These are phyloP conservation scores for Drymodes brunneopygia DNA, from an alignment of 2,113 vertebrate species.

Conservation along the genomic window DNA sequence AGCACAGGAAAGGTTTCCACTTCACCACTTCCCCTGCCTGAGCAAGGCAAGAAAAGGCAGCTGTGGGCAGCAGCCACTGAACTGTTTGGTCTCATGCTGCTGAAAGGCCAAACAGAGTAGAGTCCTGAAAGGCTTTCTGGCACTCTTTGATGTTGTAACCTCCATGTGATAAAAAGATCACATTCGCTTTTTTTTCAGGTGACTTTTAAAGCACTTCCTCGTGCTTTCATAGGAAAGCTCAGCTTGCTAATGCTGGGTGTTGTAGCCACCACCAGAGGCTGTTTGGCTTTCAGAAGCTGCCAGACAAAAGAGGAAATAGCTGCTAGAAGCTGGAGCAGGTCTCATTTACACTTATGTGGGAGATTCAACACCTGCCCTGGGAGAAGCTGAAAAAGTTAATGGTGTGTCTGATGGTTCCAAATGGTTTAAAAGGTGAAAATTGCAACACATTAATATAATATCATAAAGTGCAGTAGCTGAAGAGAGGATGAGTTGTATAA, in stretches of 20 bases:
- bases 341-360: not conserved
- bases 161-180: slow-evolving; percentile 16
- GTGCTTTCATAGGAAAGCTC: not conserved
- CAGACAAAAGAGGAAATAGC: not conserved
- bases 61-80: not conserved
- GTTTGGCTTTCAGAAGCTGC: slow-evolving; percentile 2
- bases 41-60: not conserved
- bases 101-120: not conserved
- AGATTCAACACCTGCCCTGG: not conserved
- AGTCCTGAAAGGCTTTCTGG: not conserved
- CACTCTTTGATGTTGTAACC: not conserved
- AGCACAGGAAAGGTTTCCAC: not conserved
- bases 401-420: not conserved
- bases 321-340: not conserved
- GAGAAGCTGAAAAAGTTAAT: not conserved
- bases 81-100: not conserved
- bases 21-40: not conserved
- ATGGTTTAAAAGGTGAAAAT: not conserved
- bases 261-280: not conserved
- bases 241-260: not conserved
- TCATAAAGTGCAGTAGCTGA: not conserved
- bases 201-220: slow-evolving; percentile 12
- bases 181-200: not conserved
- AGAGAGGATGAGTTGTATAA: not conserved
- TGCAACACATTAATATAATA: not conserved